Base-by-base conservation (phyloP, 2,888 invertebrate genomes). In the Sinohyriopsis cumingii region DNA sequence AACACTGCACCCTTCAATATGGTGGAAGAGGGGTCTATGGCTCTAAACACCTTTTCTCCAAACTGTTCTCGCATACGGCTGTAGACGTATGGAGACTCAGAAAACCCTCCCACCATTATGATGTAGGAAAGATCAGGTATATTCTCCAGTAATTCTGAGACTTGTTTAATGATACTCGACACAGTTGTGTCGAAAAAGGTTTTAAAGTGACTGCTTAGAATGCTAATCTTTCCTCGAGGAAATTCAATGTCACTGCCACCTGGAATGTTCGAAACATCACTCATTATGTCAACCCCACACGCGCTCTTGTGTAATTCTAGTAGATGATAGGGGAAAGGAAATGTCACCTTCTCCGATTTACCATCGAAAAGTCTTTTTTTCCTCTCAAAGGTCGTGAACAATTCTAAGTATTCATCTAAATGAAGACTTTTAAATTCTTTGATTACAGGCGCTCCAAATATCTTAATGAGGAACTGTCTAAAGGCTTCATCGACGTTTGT, bases 1-100 rank as follows among this genome's bases (percentile, higher is more conserved):
- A 73, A 59, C 1, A 75, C 73, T 6, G 78, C 78, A 33, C 78
- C 78, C 60, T 68, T 72, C 9, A 78, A 53, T 4, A 78, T 70
- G 3, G 72, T 75, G 1, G 59, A 45, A 3, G 71, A 55, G 19
- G 78, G 74, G 20, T 78, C 72, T 5, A 56, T 59, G 0, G 78
- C 74, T 25, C 68, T 63, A 24, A 63, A 4, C 5, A 71, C 54
- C 18, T 54, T 55, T 22, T 69, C 56, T 15, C 19, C 57, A 61
- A n/a, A 24, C 25, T 0, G 12, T 20, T 61, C 9, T n/a, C 15
- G 22, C 61, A 25, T 25, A 24, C 28, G 22, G 18, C 5, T 28
- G 19, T 24, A 63, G 24, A 61, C 24, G 5, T 61, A 61, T 28
- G 61, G 61, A n/a, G 61, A 61, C 33, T 61, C 61, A 24, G 61